Evolutionary conservation across 2,113 vertebrate species (phyloP), one percentile per base, ranked within the genome.

Genomic region (Macheiramphus alcinus): DNA sequence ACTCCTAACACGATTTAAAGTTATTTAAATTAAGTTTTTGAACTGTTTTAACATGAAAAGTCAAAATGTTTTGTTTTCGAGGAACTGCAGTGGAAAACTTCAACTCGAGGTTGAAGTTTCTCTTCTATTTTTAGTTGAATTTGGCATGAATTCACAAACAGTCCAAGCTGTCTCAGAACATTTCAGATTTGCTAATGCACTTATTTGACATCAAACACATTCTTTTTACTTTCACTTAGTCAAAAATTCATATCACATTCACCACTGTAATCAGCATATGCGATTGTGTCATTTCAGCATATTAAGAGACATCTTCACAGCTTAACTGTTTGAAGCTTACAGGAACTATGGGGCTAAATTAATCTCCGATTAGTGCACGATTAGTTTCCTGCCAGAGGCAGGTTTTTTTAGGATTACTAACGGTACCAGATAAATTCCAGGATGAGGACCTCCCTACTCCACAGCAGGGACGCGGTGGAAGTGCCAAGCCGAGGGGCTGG

Each of bases 351-450:
- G 50, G 61, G 23, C 42, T 68, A 76, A 80, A 53, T 62, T 85
- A 2, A 58, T 20, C 47, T 55, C 85, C 5, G 6, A 20, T 9
- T 8, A 66, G 50, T 6, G 59, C 31, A 26, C 0, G 0, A 40
- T 5, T 8, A 18, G 10, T 27, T 70, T 75, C 74, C 79, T 83
- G 47, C 11, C 82, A 73, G 42, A 73, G 36, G 36, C 17, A 52
- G 26, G 1, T 7, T 70, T 75, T 66, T 61, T 38, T 23, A 29
- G 43, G n/a, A 76, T 67, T 47, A 34, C 13, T 26, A 72, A 59
- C 2, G 10, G 27, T 32, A 80, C 29, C 29, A 36, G 6, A 47
- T 11, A 32, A 55, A 80, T 58, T 55, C 25, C 53, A 71, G 70
- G 59, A 22, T 6, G 26, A 80, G 62, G 75, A 88, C 11, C 34